Conservation (phyloP, 2,113 vertebrate species). For the Caretta caretta region DNA sequence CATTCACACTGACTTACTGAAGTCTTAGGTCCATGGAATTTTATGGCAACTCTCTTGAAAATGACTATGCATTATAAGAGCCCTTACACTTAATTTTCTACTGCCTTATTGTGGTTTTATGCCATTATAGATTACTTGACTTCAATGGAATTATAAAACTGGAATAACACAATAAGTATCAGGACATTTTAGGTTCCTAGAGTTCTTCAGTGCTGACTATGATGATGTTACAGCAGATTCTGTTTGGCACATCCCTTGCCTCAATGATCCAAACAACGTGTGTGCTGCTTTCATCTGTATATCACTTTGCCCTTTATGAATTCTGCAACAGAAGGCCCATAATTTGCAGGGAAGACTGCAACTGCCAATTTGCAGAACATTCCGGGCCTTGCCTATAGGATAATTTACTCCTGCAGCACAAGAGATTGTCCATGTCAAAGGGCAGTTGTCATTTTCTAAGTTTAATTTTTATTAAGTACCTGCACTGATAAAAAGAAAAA, state of each 20-base stretch:
- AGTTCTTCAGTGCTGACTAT: neutral
- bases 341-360: neutral
- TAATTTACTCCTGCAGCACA: neutral
- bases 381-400: neutral
- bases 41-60: neutral
- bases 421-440: neutral
- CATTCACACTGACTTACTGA: neutral
- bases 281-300: neutral
- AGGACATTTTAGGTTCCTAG: neutral
- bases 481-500: neutral
- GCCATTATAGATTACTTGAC: neutral
- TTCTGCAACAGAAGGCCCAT: neutral
- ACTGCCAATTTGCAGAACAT: neutral
- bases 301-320: neutral
- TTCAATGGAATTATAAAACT: neutral
- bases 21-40: neutral
- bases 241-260: neutral
- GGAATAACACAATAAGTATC: neutral
- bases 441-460: neutral
- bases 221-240: neutral
- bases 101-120: neutral
- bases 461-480: neutral
- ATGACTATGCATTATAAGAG: fast-evolving
- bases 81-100: neutral
- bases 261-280: neutral